Evolutionary conservation across 2,113 vertebrate species (phyloP), one percentile per base, ranked within the genome.

Genomic region (Platysternon megacephalum): DNA sequence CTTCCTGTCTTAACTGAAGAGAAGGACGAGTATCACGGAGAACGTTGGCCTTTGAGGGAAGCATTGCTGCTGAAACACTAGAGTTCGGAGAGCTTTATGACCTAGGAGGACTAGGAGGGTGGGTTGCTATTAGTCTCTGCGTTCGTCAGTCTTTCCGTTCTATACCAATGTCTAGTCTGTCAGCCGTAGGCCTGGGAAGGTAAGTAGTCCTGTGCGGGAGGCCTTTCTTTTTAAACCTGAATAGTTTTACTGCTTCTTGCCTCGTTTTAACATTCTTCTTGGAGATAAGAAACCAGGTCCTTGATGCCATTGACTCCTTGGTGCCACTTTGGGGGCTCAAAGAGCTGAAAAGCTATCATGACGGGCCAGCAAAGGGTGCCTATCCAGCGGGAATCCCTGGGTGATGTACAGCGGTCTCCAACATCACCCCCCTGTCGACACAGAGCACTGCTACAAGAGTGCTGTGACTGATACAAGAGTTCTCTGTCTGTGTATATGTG

Each of bases 1-100:
- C 7, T 44, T 86, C 39, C 52, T 53, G 46, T 52, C 81, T 55
- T 16, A 29, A 39, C 19, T 48, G 53, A 88, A 16, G 81, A 82
- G 21, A 28, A 9, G 16, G 11, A 19, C 17, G 48, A 91, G 85
- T 85, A 85, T 21, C 5, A 46, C 1, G 0, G 39, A 39, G 39
- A 81, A n/a, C 13, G 6, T 8, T n/a, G 48, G 44, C 1, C 29
- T 32, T 28, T 53, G 39, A 88, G 16, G 26, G 65, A 49, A 29
- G 76, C 56, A 3, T 6, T 4, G 4, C 35, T 88, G 39, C 52
- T 55, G 4, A 16, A 88, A 82, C 4, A 78, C 0, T 1, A 0
- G 1, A 21, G 3, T 10, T 78, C 2, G 12, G 19, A 78, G 11
- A 61, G 2, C 28, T 65, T 65, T 85, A 8, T 82, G 14, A 35